Evolutionary conservation across 2,888 invertebrate genomes (phyloP).

Genomic region (Mesochorus sp.): DNA sequence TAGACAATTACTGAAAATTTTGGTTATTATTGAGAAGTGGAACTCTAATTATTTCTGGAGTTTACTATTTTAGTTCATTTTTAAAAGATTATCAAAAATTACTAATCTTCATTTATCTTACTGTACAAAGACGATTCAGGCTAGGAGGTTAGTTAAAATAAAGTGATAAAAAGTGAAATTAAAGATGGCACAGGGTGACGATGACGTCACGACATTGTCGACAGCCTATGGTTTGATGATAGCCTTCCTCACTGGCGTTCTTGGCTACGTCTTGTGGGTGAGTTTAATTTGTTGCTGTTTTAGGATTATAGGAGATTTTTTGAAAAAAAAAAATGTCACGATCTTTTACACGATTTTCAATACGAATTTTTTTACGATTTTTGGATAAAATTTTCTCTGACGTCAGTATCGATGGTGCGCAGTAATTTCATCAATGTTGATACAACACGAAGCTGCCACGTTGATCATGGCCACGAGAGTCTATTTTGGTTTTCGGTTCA

Average conservation of each 20-base stretch:
- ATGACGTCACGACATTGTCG: conserved; percentile 75
- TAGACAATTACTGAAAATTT: too few species aligned
- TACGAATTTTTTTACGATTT: too few species aligned
- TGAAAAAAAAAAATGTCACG: not conserved
- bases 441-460: conserved; percentile 18
- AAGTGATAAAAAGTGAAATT: conserved; percentile 11
- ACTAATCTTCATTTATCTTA: too few species aligned
- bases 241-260: conserved; percentile 77
- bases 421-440: conserved; percentile 9
- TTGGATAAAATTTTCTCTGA: not conserved
- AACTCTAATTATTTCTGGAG: too few species aligned
- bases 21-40: too few species aligned
- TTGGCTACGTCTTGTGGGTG: conserved; percentile 79
- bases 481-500: conserved; percentile 41
- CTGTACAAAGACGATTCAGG: too few species aligned
- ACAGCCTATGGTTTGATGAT: conserved; percentile 78
- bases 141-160: not conserved
- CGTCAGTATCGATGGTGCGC: not conserved
- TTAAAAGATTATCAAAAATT: too few species aligned
- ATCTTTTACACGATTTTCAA: not conserved
- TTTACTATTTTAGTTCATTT: too few species aligned
- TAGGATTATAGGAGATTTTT: not conserved
- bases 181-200: conserved; percentile 67
- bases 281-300: conserved; percentile 65
- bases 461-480: not conserved